phyloP scores from a whole-genome alignment of 1,140 invertebrate species.

The Adoxophyes honmai region DNA sequence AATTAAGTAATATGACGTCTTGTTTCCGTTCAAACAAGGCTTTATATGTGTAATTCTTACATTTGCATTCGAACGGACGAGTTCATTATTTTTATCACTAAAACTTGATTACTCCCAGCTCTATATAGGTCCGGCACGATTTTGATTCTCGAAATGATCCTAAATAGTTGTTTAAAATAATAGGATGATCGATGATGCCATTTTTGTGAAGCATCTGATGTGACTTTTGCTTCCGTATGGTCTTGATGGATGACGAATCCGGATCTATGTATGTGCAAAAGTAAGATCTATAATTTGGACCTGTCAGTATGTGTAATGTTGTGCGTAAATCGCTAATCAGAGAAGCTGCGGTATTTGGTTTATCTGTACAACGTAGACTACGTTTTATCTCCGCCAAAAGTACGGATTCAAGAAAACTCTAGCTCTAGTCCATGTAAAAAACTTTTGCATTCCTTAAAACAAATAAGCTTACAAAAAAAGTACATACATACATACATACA shows the following conservation, averaged over 20 bases:
- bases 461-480: no score
- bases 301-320: neutral
- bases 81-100: neutral
- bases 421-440: no score
- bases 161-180: constrained; percentile 8
- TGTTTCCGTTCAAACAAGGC: constrained; percentile 4
- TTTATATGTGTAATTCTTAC: neutral
- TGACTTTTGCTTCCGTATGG: neutral
- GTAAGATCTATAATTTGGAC: constrained; percentile 1
- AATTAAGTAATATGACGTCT: constrained; percentile 16
- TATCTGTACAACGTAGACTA: no score
- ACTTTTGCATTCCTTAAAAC: no score
- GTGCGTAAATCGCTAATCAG: no score
- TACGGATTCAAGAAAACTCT: no score
- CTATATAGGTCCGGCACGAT: neutral
- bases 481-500: no score
- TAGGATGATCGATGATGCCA: constrained; percentile 10
- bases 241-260: constrained; percentile 2
- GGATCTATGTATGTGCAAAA: neutral
- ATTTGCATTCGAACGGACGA: neutral
- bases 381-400: no score
- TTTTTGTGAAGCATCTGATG: neutral
- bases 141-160: neutral
- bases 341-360: no score
- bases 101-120: constrained; percentile 1